Conservation (phyloP, 2,888 invertebrate genomes). For the Marasmarcha lunaedactyla region DNA sequence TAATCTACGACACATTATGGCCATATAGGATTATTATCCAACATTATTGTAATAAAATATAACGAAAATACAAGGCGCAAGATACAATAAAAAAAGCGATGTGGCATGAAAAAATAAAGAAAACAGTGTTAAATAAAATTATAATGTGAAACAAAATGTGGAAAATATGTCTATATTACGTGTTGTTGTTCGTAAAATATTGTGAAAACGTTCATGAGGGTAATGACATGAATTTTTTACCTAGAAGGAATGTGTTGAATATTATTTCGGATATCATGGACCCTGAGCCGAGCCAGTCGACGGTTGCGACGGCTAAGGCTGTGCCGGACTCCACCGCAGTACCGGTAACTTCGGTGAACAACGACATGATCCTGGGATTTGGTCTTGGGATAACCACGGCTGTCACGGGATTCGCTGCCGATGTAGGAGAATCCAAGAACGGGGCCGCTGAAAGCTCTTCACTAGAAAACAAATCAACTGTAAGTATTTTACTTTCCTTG, state of each 20-base stretch:
- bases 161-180: conserved; percentile 24
- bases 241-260: conserved; percentile 27
- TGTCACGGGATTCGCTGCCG: conserved; percentile 12
- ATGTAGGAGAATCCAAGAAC: conserved; percentile 5
- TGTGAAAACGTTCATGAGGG: conserved; percentile 19
- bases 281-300: not conserved
- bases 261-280: conserved; percentile 28
- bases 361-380: not conserved
- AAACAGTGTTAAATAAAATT: no score
- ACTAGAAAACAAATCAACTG: no score
- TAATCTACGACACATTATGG: no score
- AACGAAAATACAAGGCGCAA: no score
- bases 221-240: conserved; percentile 19
- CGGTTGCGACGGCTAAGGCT: not conserved
- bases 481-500: no score
- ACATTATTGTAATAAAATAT: no score
- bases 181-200: conserved; percentile 23
- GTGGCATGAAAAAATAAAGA: no score
- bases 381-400: not conserved
- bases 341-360: not conserved
- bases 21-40: no score
- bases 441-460: no score
- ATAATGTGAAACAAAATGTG: conserved; percentile 30
- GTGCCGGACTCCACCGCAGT: not conserved
- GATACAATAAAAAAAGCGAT: no score